Evolutionary conservation across 2,888 invertebrate genomes (phyloP).

Genomic region (Himalopsyche japonica): DNA sequence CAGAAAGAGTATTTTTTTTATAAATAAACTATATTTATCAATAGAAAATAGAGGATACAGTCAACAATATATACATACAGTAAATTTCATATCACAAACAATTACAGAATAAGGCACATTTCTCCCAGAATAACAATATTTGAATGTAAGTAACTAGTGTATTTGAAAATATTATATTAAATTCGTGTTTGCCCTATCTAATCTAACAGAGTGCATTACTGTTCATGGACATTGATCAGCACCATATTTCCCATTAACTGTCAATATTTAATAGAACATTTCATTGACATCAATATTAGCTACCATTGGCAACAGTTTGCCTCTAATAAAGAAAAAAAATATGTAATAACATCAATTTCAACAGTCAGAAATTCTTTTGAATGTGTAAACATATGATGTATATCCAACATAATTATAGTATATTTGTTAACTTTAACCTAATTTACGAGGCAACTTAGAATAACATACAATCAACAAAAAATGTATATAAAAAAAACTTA

Average conservation of each 20-base stretch:
- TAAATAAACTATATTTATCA: constrained; percentile 26
- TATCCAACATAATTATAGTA: neutral
- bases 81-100: constrained; percentile 32
- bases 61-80: constrained; percentile 24
- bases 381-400: neutral
- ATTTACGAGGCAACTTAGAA: neutral
- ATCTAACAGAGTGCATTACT: neutral
- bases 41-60: constrained; percentile 28
- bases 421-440: neutral
- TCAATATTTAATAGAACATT: neutral
- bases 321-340: neutral
- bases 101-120: constrained; percentile 30
- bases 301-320: constrained; percentile 3
- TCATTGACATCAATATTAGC: constrained; percentile 9
- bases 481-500: neutral
- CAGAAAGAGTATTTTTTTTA: neutral
- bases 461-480: neutral
- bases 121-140: constrained; percentile 12
- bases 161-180: neutral
- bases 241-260: neutral
- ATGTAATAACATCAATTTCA: neutral
- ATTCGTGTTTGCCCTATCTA: constrained; percentile 5
- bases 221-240: neutral
- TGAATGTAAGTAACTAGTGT: constrained; percentile 2
- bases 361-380: constrained; percentile 5